Conservation (phyloP, 2,797 vertebrate genomes). For the Acridotheres tristis region DNA sequence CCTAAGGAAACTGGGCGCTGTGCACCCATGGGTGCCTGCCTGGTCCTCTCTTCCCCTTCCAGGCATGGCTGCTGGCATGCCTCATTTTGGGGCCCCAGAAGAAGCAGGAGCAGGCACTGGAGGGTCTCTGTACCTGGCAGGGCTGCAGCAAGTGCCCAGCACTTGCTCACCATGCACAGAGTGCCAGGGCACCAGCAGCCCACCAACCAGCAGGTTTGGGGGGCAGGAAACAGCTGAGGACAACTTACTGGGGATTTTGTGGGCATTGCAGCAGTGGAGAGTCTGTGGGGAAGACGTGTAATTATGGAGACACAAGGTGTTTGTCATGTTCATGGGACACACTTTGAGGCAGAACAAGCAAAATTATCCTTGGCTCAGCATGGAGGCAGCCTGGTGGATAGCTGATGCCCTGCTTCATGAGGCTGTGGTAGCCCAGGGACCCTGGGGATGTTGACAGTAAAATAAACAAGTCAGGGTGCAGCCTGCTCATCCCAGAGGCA, state of each 20-base stretch:
- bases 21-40: background rate
- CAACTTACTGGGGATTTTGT: background rate
- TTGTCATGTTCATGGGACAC: rapidly evolving
- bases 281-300: background rate
- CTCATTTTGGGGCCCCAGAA: background rate
- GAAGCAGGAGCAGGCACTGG: background rate
- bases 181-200: background rate
- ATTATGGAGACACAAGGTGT: background rate
- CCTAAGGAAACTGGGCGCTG: background rate
- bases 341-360: background rate
- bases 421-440: background rate
- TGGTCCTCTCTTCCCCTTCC: background rate
- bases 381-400: background rate
- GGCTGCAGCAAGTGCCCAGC: background rate
- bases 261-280: background rate
- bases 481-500: background rate
- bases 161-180: rapidly evolving
- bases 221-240: background rate
- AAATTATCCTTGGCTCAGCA: background rate
- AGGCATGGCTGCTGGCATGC: background rate
- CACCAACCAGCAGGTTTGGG: background rate
- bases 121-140: background rate
- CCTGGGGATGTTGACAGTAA: background rate
- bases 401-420: background rate
- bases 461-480: background rate